A percentile compares a stretch with the other conserved stretches of the same genome.
Evolutionary conservation across 2,113 vertebrate species (phyloP).

Genomic region (Podiceps cristatus): DNA sequence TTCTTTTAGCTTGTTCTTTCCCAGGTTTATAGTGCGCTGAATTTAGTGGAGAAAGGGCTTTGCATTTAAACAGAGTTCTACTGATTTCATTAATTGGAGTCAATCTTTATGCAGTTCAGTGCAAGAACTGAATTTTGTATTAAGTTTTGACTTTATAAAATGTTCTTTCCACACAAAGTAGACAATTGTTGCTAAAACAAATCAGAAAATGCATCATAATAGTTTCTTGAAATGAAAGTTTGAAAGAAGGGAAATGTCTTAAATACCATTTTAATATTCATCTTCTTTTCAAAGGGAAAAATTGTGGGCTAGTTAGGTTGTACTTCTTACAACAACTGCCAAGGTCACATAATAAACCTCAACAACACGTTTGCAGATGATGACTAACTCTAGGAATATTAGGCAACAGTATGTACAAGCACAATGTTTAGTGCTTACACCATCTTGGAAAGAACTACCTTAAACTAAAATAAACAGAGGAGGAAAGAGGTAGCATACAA

Average conservation of each 20-base stretch:
- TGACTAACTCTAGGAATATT: not conserved
- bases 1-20: not conserved
- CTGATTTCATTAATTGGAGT: not conserved
- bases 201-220: not conserved
- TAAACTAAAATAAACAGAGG: not conserved
- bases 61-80: not conserved
- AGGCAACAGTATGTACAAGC: not conserved
- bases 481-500: not conserved
- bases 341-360: not conserved
- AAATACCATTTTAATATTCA: not conserved
- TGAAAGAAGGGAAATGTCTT: not conserved
- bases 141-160: not conserved
- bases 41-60: not conserved
- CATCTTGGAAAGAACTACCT: not conserved
- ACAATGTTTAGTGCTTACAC: not conserved
- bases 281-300: not conserved
- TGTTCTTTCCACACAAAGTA: not conserved
- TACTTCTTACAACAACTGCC: not conserved
- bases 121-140: not conserved
- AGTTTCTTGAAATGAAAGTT: not conserved
- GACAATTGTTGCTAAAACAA: not conserved
- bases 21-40: not conserved
- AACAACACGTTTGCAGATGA: not conserved
- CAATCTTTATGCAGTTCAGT: not conserved
- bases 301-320: not conserved